phyloP scores from a whole-genome alignment of 2,797 vertebrate species.

The Vespertilio murinus region DNA sequence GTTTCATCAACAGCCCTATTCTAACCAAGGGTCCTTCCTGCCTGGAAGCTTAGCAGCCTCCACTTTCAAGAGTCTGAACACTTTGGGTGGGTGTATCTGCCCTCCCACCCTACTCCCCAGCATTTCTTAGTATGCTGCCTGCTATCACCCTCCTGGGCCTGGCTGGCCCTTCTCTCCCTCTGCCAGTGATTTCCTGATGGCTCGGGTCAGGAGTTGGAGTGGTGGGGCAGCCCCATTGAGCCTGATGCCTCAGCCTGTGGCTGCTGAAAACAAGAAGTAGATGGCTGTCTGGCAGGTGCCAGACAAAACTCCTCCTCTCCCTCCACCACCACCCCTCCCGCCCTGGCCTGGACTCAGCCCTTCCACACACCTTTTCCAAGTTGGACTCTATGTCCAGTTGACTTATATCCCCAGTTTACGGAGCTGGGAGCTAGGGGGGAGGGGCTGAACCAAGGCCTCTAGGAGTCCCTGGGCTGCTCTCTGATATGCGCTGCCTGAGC shows the following conservation, averaged over 20 bases:
- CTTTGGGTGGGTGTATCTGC: not conserved
- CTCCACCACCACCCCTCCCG: too few species aligned
- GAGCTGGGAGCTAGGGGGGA: not conserved
- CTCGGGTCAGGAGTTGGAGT: not conserved
- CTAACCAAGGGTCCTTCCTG: not conserved
- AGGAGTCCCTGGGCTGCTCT: too few species aligned
- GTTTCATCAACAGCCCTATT: too few species aligned
- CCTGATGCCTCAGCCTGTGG: not conserved
- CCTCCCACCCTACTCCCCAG: not conserved
- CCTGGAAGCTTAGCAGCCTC: not conserved
- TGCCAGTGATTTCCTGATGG: fast-evolving
- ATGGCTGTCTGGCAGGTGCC: fast-evolving
- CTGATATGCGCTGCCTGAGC: too few species aligned
- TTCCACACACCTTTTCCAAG: too few species aligned
- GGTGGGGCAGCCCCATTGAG: fast-evolving
- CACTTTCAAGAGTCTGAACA: not conserved
- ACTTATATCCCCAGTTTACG: not conserved
- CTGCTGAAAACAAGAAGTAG: not conserved
- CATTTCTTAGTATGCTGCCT: not conserved
- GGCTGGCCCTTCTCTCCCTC: not conserved
- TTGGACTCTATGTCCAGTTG: too few species aligned
- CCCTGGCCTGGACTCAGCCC: too few species aligned
- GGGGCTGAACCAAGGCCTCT: too few species aligned
- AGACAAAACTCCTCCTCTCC: too few species aligned
- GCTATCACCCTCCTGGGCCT: not conserved